phyloP scores from a whole-genome alignment of 2,888 invertebrate genomes.

The Epistrophe eligans region DNA sequence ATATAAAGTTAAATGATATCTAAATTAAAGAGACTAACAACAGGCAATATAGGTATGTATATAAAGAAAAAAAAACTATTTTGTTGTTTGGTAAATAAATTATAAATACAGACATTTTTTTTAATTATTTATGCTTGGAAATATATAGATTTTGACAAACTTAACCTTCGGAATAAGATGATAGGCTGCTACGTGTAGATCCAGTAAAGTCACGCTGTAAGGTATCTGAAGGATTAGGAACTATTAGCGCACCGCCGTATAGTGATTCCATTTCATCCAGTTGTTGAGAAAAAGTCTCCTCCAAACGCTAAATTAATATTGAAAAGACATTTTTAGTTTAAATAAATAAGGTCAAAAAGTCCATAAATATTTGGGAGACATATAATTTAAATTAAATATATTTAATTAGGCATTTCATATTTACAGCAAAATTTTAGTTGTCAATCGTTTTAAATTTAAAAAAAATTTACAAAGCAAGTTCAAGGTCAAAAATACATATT shows the following conservation, averaged over 20 bases:
- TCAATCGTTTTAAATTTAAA: conserved; percentile 25
- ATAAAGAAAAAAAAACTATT: conserved; percentile 6
- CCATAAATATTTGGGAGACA: conserved; percentile 4
- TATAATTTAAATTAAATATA: conserved; percentile 9
- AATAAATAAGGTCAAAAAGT: not conserved
- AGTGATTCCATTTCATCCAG: conserved; percentile 95
- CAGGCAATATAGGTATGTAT: not conserved
- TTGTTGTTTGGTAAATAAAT: conserved; percentile 61
- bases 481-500: not conserved
- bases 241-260: conserved; percentile 85
- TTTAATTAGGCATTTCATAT: conserved; percentile 43
- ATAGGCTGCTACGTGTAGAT: conserved; percentile 83
- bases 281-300: conserved; percentile 95
- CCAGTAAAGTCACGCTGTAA: conserved; percentile 83
- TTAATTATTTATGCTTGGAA: not conserved
- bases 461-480: conserved; percentile 72
- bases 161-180: conserved; percentile 84
- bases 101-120: conserved; percentile 61
- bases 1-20: conserved; percentile 44
- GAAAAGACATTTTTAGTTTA: not conserved
- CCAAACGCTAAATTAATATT: conserved; percentile 89
- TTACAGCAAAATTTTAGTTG: conserved; percentile 59
- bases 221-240: conserved; percentile 82
- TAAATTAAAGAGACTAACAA: conserved; percentile 43
- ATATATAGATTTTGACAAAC: not conserved